Conservation (phyloP, 2,797 vertebrate genomes). For the Alca torda region DNA sequence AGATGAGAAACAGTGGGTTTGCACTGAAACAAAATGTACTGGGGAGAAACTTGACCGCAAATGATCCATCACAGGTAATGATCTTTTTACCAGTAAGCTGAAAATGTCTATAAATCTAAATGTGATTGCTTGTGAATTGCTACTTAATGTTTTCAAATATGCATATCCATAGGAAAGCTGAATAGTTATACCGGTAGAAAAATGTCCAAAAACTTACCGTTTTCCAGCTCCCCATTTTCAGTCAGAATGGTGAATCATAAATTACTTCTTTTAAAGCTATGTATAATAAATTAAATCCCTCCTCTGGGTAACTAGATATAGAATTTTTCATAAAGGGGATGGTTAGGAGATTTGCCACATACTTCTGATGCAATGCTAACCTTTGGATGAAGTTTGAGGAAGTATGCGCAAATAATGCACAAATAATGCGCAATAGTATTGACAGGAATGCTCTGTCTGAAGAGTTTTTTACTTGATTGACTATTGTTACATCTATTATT, state of each 20-base stretch:
- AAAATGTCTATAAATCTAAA: slow-evolving; percentile 82
- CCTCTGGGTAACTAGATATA: slow-evolving; percentile 45
- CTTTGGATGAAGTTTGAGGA: background rate
- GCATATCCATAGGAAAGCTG: slow-evolving; percentile 79
- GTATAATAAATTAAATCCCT: slow-evolving; percentile 71
- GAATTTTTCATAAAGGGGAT: slow-evolving; percentile 27
- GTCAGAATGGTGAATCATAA: slow-evolving; percentile 65
- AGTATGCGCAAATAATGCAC: background rate
- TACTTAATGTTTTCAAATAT: slow-evolving; percentile 83
- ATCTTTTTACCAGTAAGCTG: slow-evolving; percentile 82
- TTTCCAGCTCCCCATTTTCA: slow-evolving; percentile 55
- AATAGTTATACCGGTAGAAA: slow-evolving; percentile 50
- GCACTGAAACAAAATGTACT: slow-evolving; percentile 99
- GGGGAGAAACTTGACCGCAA: slow-evolving; percentile 94
- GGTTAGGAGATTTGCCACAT: slow-evolving; percentile 3
- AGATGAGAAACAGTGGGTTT: slow-evolving; percentile 99
- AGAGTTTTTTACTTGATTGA: background rate
- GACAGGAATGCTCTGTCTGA: background rate
- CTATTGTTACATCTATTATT: background rate
- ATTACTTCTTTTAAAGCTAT: slow-evolving; percentile 58
- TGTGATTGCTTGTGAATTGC: slow-evolving; percentile 83
- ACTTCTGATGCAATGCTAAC: background rate
- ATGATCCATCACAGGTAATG: slow-evolving; percentile 99
- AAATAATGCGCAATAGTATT: background rate
- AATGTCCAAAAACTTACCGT: slow-evolving; percentile 45